These are phyloP conservation scores for Syngnathoides biaculeatus DNA, from an alignment of 2,113 vertebrate genomes.

Conservation along the genomic window DNA sequence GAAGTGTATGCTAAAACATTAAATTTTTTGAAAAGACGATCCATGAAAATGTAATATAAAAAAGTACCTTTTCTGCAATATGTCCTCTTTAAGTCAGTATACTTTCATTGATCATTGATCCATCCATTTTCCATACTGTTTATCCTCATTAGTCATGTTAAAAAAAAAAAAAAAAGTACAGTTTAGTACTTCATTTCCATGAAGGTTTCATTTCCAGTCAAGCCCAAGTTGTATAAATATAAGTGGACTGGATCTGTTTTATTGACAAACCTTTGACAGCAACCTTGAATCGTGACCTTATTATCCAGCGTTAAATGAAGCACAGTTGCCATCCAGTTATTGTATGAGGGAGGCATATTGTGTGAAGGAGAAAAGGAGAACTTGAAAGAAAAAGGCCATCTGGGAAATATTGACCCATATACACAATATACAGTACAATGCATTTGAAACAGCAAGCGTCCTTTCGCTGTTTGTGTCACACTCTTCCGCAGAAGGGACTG, in stretches of 20 bases:
- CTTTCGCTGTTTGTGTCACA: conserved; percentile 26
- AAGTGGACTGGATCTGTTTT: neutral
- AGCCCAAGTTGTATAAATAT: neutral
- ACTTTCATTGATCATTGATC: no score
- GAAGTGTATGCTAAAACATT: no score
- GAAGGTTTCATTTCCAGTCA: neutral
- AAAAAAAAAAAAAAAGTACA: no score
- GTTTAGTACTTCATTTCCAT: neutral
- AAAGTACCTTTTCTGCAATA: no score
- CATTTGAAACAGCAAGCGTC: conserved; percentile 25
- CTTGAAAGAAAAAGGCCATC: conserved; percentile 17
- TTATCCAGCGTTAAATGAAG: conserved; percentile 6
- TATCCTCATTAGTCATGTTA: no score
- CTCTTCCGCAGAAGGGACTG: conserved; percentile 28
- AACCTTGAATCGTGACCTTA: conserved; percentile 3
- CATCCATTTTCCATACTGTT: no score
- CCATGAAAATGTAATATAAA: no score
- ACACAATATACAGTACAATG: conserved; percentile 44
- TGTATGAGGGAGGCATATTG: conserved; percentile 6
- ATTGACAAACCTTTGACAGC: neutral
- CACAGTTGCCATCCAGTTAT: conserved; percentile 4
- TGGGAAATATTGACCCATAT: conserved; percentile 52
- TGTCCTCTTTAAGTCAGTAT: no score
- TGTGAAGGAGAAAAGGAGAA: conserved; percentile 26
- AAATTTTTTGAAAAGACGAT: no score